These are phyloP conservation scores for Gambusia affinis DNA, from an alignment of 2,113 vertebrate species.

Conservation along the genomic window DNA sequence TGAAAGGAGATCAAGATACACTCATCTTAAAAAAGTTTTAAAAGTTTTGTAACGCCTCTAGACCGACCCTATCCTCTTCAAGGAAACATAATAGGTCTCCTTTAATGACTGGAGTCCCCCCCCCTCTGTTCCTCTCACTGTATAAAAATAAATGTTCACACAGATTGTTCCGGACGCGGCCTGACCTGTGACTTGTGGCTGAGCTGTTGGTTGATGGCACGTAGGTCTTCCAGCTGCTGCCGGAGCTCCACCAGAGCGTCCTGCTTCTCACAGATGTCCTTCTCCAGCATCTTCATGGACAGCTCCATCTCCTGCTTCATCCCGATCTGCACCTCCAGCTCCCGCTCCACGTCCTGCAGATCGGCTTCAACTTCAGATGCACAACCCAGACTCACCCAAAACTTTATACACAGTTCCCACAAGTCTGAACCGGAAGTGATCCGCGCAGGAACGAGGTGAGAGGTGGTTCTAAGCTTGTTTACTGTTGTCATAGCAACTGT, in stretches of 20 bases:
- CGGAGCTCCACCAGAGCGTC: constrained; percentile 92
- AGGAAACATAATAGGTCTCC: too few relatives aligned
- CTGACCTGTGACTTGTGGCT: constrained; percentile 91
- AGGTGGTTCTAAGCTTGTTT: too few relatives aligned
- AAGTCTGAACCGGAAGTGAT: too few relatives aligned
- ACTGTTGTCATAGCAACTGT: too few relatives aligned
- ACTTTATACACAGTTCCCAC: not conserved
- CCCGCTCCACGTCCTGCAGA: constrained; percentile 93
- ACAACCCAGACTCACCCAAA: not conserved
- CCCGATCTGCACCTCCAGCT: constrained; percentile 95
- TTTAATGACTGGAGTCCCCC: too few relatives aligned
- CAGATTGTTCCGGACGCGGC: not conserved
- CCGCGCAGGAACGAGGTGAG: too few relatives aligned
- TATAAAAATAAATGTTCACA: not conserved
- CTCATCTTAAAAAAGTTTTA: too few relatives aligned
- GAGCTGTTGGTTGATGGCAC: constrained; percentile 93
- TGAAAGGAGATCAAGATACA: too few relatives aligned
- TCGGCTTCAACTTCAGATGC: not conserved
- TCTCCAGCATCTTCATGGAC: constrained; percentile 99
- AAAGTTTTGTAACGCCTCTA: too few relatives aligned
- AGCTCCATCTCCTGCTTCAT: constrained; percentile 99
- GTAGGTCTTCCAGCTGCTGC: constrained; percentile 94
- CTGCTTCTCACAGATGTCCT: constrained; percentile 97
- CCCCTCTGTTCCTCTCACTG: not conserved
- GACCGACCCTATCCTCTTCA: too few relatives aligned